phyloP scores from a whole-genome alignment of 2,888 invertebrate species.

The Pantelozetes paolii region DNA sequence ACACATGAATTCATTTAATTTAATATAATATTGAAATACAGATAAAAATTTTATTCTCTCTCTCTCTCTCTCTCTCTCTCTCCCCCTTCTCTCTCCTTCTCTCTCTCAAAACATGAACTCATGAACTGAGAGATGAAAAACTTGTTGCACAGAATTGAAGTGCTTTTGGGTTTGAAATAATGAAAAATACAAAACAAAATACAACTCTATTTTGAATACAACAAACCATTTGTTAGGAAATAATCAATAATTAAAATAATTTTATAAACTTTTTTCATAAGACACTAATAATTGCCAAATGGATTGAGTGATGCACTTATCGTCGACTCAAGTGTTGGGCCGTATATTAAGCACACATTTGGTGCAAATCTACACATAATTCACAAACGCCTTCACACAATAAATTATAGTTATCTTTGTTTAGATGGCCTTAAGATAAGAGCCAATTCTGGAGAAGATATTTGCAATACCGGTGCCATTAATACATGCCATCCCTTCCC shows the following conservation, averaged over 20 bases:
- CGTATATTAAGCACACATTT: neutral
- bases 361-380: constrained; percentile 15
- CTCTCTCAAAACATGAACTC: neutral
- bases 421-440: neutral
- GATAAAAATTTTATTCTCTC: neutral
- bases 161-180: no score
- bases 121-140: constrained; percentile 13
- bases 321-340: neutral
- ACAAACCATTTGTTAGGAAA: neutral
- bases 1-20: neutral
- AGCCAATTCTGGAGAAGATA: neutral
- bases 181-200: neutral
- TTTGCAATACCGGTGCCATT: constrained; percentile 6
- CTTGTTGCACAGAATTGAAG: neutral
- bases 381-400: constrained; percentile 20
- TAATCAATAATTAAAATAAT: no score
- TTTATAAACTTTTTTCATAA: no score
- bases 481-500: no score
- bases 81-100: no score
- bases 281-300: neutral
- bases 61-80: no score
- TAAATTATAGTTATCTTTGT: constrained; percentile 6
- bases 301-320: neutral
- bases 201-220: neutral
- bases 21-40: constrained; percentile 4